Base-by-base conservation (phyloP, 2,888 invertebrate species). In the Linnaemya tessellans region DNA sequence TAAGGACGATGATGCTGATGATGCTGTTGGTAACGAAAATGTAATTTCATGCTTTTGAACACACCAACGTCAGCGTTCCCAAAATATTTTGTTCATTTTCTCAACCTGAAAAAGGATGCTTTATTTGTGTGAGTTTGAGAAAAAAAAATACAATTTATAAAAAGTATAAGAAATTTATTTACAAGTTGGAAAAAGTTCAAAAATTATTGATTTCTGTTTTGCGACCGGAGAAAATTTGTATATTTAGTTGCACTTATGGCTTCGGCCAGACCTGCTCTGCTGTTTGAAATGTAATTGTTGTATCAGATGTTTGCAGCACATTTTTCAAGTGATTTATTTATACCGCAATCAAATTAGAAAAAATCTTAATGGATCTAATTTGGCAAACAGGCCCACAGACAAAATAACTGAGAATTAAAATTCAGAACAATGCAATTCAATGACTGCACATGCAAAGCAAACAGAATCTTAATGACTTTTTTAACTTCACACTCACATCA, bases 311-410 rank as follows among this genome's bases (percentile, higher is more conserved):
- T 68, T 84, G 77, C 77, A 73, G 68, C 68, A 74, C 62, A 84
- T 84, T 81, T 84, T 78, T 80, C 67, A 80, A 58, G 38, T 65
- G 73, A 84, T 81, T 81, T 84, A 78, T 80, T 73, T 73, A 74
- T 73, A 30, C 54, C 71, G 65, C 65, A 79, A 84, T 62, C 79
- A 75, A 85, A 85, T 82, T 85, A 80, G 79, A 80, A 78, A 81
- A 84, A 74, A 84, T 80, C 79, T 85, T 82, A 85, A 85, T 85
- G 75, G 41, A 62, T 71, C 71, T 85, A 85, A 85, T 85, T 85
- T 75, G 74, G 82, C 75, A 80, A 82, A 65, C 82, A 79, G 82
- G 51, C 67, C 51, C 58, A 74, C 51, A 43, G 11, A 51, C 51
- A 20, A 51, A 51, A 0, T 13, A 38, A 56, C 18, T 7, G 35